Evolutionary conservation across 2,797 vertebrate genomes (phyloP).

Genomic region (Epinephelus awoara): DNA sequence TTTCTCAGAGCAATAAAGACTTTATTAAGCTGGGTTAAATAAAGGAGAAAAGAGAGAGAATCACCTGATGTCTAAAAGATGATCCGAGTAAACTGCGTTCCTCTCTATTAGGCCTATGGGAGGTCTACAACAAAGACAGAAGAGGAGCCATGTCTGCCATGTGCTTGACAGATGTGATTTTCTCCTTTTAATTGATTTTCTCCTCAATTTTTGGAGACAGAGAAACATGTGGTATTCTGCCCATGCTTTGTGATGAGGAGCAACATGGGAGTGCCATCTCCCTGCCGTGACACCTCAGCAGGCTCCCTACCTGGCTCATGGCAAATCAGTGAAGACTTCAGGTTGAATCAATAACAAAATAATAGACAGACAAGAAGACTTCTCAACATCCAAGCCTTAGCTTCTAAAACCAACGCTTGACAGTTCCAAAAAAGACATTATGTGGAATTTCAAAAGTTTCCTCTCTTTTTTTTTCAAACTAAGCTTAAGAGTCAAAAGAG

Average conservation of each 20-base stretch:
- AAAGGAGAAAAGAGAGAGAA: conserved; percentile 54
- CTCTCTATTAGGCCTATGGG: conserved; percentile 53
- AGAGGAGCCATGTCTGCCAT: conserved; percentile 46
- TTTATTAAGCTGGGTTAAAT: conserved; percentile 79
- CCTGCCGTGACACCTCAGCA: conserved; percentile 72
- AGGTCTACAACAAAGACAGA: conserved; percentile 61
- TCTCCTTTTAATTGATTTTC: conserved; percentile 77
- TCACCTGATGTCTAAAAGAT: conserved; percentile 43
- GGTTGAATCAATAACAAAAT: conserved; percentile 75
- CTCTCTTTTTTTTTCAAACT: conserved; percentile 19
- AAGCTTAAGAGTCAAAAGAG: conserved; percentile 29
- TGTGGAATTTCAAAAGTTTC: conserved; percentile 43
- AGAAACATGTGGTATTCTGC: conserved; percentile 58
- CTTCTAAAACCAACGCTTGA: conserved; percentile 39
- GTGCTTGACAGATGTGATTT: conserved; percentile 73
- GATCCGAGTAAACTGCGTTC: conserved; percentile 53
- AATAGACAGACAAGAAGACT: conserved; percentile 58
- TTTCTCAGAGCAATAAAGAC: conserved; percentile 77
- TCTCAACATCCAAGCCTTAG: conserved; percentile 32
- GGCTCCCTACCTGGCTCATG: conserved; percentile 67
- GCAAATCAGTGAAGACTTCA: conserved; percentile 73
- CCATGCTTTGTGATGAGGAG: conserved; percentile 64
- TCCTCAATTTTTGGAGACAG: conserved; percentile 58
- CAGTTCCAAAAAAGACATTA: conserved; percentile 49
- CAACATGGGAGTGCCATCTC: conserved; percentile 72